These are phyloP conservation scores for Harpagoxenus sublaevis DNA, from an alignment of 2,888 invertebrate genomes.

Conservation along the genomic window DNA sequence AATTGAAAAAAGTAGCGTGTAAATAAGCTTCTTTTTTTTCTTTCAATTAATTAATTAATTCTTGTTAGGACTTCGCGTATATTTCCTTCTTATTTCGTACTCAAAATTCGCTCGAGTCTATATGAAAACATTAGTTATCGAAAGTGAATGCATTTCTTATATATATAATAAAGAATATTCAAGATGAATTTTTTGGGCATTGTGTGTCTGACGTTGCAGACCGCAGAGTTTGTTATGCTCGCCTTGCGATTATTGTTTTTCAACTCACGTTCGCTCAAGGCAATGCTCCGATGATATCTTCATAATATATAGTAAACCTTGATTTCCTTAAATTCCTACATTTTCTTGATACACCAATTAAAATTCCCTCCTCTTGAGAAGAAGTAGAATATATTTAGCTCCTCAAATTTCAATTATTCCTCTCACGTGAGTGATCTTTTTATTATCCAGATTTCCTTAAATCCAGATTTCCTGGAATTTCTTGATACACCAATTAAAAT, in stretches of 20 bases:
- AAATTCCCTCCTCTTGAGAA: neutral
- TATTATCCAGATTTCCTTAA: no score
- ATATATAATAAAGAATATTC: neutral
- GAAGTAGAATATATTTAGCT: neutral
- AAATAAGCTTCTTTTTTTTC: neutral
- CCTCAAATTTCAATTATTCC: neutral
- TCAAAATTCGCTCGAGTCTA: neutral
- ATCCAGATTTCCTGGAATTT: no score
- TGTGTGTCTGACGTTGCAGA: neutral
- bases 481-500: no score
- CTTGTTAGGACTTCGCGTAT: neutral
- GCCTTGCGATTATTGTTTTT: constrained; percentile 23
- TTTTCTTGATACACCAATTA: neutral
- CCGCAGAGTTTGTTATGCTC: constrained; percentile 13
- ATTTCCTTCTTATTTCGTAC: neutral
- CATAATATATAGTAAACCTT: neutral
- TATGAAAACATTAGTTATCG: neutral
- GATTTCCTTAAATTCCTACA: neutral
- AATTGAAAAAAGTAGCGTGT: neutral
- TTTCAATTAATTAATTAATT: neutral
- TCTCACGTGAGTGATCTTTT: neutral
- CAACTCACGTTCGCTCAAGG: neutral
- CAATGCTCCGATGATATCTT: neutral
- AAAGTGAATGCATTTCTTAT: constrained; percentile 19
- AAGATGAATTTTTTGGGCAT: neutral